Evolutionary conservation across 2,113 vertebrate species (phyloP), one percentile per base, ranked within the genome.

Genomic region (Sebastes fasciatus): DNA sequence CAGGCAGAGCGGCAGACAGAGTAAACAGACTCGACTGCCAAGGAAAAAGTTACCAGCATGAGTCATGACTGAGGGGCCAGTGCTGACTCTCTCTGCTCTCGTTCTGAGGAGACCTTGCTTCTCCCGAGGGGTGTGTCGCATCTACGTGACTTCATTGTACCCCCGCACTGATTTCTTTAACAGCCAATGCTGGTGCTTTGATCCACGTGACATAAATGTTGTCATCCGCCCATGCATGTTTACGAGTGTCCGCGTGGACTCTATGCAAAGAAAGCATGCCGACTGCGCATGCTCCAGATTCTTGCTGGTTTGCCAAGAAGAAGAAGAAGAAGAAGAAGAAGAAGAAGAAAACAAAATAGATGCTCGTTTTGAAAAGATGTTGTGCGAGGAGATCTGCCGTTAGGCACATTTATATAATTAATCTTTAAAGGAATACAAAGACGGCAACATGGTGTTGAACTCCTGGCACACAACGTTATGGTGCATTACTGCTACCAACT

Each of bases 31-130:
- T 4, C 6, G 2, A 57, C 43, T 51, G 62, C 70, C 79, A 74
- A 60, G 63, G 63, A 74, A 74, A 80, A 67, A 67, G 70, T 74
- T 74, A 81, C 4, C 70, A 61, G 54, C 19, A 52, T 51, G 45
- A 51, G 54, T 42, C 23, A 66, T 40, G 21, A 60, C 9, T 26
- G 42, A 46, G 10, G 6, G 52, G 26, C 54, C 54, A n/a, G 19
- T n/a, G 8, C 52, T 8, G 54, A n/a, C 54, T 57, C 54, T 3
- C 19, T 57, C 19, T 57, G n/a, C 8, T 57, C 54, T n/a, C n/a
- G 3, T 9, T n/a, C 8, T 3, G 8, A 57, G 3, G 54, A n/a
- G 21, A 57, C 54, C 19, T 8, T 57, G 54, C 54, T 21, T 57
- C 49, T 6, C 7, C 49, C 16, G 49, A 52, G 49, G 16, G 17